These are phyloP conservation scores for Drosophila testacea DNA, from an alignment of 2,888 invertebrate species.

Conservation along the genomic window DNA sequence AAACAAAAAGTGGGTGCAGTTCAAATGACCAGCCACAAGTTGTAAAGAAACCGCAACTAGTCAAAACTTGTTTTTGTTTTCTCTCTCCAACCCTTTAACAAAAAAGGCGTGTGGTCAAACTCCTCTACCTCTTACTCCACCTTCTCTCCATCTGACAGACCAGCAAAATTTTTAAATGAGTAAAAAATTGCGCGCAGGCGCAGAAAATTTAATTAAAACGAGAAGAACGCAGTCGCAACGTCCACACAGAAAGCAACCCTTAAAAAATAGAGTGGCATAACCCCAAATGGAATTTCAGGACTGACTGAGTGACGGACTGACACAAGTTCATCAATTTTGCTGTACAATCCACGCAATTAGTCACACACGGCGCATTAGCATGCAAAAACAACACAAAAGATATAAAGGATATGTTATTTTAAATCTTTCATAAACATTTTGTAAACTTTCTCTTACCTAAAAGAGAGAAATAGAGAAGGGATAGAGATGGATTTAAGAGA, in stretches of 20 bases:
- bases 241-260: conserved; percentile 37
- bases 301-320: conserved; percentile 68
- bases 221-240: conserved; percentile 33
- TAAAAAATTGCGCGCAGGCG: conserved; percentile 75
- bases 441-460: conserved; percentile 9
- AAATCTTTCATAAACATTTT: conserved; percentile 35
- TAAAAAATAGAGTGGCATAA: conserved; percentile 38
- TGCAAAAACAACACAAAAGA: conserved; percentile 42
- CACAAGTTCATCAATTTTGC: conserved; percentile 72
- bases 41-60: conserved; percentile 37
- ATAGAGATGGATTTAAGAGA: not conserved
- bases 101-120: conserved; percentile 46
- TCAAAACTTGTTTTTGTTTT: conserved; percentile 40
- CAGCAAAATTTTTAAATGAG: conserved; percentile 60
- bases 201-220: conserved; percentile 78
- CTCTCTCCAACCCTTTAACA: conserved; percentile 8
- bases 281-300: conserved; percentile 10
- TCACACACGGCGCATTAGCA: conserved; percentile 70
- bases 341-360: conserved; percentile 67
- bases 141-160: not conserved
- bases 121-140: not conserved
- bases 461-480: not conserved
- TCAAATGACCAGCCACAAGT: conserved; percentile 33
- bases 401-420: conserved; percentile 31
- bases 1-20: conserved; percentile 23